phyloP scores from a whole-genome alignment of 2,888 invertebrate species.

The Pediacus dermestoides region DNA sequence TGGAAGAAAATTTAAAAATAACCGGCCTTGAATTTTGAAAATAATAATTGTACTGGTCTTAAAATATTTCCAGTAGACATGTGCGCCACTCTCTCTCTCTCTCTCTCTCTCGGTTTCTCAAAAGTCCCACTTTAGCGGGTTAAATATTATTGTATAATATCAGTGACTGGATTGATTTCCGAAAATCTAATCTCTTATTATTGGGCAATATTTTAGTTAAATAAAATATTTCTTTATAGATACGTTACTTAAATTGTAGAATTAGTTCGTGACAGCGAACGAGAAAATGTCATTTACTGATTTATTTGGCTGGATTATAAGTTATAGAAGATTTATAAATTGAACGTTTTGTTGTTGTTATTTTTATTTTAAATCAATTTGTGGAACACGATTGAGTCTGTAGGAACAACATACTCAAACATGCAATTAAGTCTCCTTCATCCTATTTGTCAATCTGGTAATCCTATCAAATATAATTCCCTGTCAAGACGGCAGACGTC shows the following conservation, averaged over 20 bases:
- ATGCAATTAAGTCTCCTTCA: slow-evolving; percentile 46
- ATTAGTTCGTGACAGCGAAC: slow-evolving; percentile 5
- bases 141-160: too few relatives aligned
- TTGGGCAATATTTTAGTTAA: too few relatives aligned
- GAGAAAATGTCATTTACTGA: slow-evolving; percentile 6
- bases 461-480: slow-evolving; percentile 49
- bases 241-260: slow-evolving; percentile 5
- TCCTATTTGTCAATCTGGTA: slow-evolving; percentile 50
- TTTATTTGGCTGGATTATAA: slow-evolving; percentile 3
- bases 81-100: too few relatives aligned
- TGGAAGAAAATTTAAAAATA: too few relatives aligned
- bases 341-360: slow-evolving; percentile 8
- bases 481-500: slow-evolving; percentile 44
- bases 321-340: neutral
- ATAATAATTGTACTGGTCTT: too few relatives aligned
- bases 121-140: too few relatives aligned
- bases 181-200: too few relatives aligned
- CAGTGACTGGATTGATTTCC: too few relatives aligned
- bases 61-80: too few relatives aligned
- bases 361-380: slow-evolving; percentile 32
- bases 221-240: slow-evolving; percentile 10
- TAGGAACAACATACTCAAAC: slow-evolving; percentile 35
- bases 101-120: too few relatives aligned
- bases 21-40: too few relatives aligned
- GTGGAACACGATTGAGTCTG: slow-evolving; percentile 19